phyloP scores from a whole-genome alignment of 35 echinoderm and acorn worm species.

The Apostichopus californicus region DNA sequence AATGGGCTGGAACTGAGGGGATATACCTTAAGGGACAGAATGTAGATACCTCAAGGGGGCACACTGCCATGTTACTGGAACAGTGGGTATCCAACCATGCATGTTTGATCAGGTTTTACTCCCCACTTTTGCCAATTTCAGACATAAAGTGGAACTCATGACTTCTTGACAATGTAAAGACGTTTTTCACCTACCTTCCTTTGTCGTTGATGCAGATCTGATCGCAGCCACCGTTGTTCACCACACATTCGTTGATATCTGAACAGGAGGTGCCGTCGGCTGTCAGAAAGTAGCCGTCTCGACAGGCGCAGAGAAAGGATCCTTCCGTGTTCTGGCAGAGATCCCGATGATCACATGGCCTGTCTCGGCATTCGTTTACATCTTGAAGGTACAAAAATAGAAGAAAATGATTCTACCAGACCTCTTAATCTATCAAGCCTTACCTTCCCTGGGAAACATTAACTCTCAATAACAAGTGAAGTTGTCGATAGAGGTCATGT shows the following conservation, averaged over 20 bases:
- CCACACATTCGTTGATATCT: constrained; percentile 91
- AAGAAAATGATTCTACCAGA: neutral
- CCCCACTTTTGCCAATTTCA: too few relatives aligned
- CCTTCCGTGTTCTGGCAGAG: constrained; percentile 81
- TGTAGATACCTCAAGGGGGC: too few relatives aligned
- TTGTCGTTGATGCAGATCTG: constrained; percentile 97
- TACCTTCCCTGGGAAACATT: neutral
- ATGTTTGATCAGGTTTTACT: too few relatives aligned
- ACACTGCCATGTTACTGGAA: too few relatives aligned
- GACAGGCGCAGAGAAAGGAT: constrained; percentile 83
- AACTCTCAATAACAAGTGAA: too few relatives aligned
- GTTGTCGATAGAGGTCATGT: too few relatives aligned
- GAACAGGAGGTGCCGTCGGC: constrained; percentile 82
- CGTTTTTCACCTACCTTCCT: constrained; percentile 53
- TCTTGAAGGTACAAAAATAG: neutral
- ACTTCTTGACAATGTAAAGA: too few relatives aligned
- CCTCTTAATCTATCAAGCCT: neutral
- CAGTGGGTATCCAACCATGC: too few relatives aligned
- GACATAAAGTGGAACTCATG: too few relatives aligned
- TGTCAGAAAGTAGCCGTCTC: constrained; percentile 81
- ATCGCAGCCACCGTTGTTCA: constrained; percentile 88
- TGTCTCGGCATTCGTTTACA: constrained; percentile 60
- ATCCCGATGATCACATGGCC: constrained; percentile 90
- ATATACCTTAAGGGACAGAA: too few relatives aligned
- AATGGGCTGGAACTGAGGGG: too few relatives aligned